phyloP scores from a whole-genome alignment of 2,797 vertebrate genomes.

The Enteromius unitaeniatus region DNA sequence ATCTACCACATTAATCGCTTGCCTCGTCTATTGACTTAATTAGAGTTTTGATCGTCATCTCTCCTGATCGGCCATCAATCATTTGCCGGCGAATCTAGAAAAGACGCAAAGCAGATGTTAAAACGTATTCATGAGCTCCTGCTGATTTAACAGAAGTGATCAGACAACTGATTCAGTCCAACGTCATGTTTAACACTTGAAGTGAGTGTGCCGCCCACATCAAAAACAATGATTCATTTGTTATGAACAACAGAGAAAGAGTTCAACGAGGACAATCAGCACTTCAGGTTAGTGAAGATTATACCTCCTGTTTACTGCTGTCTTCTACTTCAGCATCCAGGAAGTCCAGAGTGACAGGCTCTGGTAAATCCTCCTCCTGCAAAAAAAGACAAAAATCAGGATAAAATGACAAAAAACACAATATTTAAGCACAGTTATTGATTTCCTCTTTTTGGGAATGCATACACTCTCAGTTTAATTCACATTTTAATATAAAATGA shows the following conservation, averaged over 20 bases:
- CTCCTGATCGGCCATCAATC: conserved; percentile 92
- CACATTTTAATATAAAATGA: no score
- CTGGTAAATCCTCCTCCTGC: conserved; percentile 92
- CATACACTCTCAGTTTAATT: no score
- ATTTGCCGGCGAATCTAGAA: conserved; percentile 92
- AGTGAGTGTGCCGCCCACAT: background rate
- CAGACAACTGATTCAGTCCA: background rate
- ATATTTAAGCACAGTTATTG: background rate
- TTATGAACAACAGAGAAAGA: conserved; percentile 7
- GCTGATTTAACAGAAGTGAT: background rate
- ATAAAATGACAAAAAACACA: no score
- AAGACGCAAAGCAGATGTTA: conserved; percentile 33
- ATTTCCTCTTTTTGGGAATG: no score
- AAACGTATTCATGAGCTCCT: background rate
- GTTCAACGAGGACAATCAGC: background rate
- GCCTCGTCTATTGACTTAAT: conserved; percentile 95
- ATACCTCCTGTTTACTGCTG: conserved; percentile 92
- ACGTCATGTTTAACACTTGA: background rate
- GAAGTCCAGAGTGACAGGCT: conserved; percentile 95
- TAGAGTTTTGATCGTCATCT: conserved; percentile 89
- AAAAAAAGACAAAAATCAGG: conserved; percentile 3
- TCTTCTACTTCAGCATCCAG: conserved; percentile 97
- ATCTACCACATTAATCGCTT: conserved; percentile 56
- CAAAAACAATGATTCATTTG: conserved; percentile 6
- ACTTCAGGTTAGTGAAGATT: background rate